Base-by-base conservation (phyloP, 2,113 vertebrate genomes). In the Bubo scandiacus region DNA sequence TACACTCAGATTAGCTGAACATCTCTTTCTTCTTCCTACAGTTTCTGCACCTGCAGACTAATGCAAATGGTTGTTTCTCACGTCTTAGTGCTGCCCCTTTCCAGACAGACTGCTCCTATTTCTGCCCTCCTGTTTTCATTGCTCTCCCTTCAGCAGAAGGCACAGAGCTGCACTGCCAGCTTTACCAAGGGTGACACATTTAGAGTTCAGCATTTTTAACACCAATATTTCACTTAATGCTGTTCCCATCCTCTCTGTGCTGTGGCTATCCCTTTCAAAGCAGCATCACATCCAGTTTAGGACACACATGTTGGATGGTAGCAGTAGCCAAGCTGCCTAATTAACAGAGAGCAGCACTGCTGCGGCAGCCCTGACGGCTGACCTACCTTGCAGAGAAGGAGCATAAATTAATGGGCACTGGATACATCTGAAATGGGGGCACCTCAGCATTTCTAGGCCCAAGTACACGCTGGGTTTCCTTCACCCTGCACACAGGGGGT, bases 281-380 rank as follows among this genome's bases (percentile, higher is more conserved):
- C 4, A 58, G 49, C 49, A 63, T 21, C 13, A 1, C 42, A 36
- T 7, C 12, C 59, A n/a, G n/a, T 11, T 75, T 30, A 49, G 58
- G 40, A 30, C 14, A 19, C 12, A 26, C 10, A 1, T 6, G 23
- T 26, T 43, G 29, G 58, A 65, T 5, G 25, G 52, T 2, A 55
- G 54, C 42, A 32, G 47, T 10, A 52, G 42, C 42, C 66, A 40
- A 4, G 15, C 59, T 61, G 36, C 42, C 40, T 72, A 13, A 43
- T 20, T n/a, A 78, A 32, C 0, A 1, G n/a, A 36, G 54, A 43
- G 29, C 61, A 22, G 57, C 0, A 6, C 38, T 30, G 38, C 3
- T 51, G 59, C 45, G 29, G 58, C 66, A 75, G 17, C 29, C 11
- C 36, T 29, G 12, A 2, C 58, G 21, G 21, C 34, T 74, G 29